A percentile compares a stretch with the other conserved stretches of the same genome.
These are phyloP conservation scores for Anticlea derivata DNA, from an alignment of 2,888 invertebrate genomes.

Conservation along the genomic window DNA sequence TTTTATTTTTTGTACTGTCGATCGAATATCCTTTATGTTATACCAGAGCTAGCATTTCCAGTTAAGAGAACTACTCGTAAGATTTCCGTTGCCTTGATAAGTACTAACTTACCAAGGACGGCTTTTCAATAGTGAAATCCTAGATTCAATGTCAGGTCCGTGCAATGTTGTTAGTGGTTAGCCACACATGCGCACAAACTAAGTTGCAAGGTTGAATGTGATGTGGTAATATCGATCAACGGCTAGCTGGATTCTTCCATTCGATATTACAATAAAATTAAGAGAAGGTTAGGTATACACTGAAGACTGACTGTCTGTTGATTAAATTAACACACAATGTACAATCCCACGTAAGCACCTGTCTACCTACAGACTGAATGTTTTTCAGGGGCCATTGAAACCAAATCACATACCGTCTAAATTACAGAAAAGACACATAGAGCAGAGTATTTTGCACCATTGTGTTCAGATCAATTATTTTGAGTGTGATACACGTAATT, in stretches of 20 bases:
- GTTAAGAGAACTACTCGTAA: constrained; percentile 1
- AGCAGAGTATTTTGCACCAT: no score
- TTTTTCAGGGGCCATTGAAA: no score
- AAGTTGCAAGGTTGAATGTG: constrained; percentile 27
- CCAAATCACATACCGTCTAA: no score
- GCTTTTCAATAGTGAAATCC: constrained; percentile 25
- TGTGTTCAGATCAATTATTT: no score
- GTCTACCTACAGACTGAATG: no score
- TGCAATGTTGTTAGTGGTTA: constrained; percentile 27
- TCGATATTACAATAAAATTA: background rate
- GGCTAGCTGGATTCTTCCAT: constrained; percentile 21
- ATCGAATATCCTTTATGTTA: no score
- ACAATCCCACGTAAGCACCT: background rate
- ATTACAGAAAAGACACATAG: background rate
- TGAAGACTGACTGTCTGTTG: background rate
- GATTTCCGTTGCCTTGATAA: constrained; percentile 22
- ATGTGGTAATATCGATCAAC: constrained; percentile 28
- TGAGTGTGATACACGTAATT: no score
- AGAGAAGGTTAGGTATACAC: no score
- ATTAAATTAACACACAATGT: background rate
- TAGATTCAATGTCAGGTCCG: constrained; percentile 32
- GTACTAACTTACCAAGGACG: constrained; percentile 23
- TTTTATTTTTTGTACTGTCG: no score
- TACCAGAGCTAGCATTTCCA: background rate
- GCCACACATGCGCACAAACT: constrained; percentile 29